Evolutionary conservation across 2,797 vertebrate genomes (phyloP), one percentile per base, ranked within the genome.

Genomic region (Anniella stebbinsi): DNA sequence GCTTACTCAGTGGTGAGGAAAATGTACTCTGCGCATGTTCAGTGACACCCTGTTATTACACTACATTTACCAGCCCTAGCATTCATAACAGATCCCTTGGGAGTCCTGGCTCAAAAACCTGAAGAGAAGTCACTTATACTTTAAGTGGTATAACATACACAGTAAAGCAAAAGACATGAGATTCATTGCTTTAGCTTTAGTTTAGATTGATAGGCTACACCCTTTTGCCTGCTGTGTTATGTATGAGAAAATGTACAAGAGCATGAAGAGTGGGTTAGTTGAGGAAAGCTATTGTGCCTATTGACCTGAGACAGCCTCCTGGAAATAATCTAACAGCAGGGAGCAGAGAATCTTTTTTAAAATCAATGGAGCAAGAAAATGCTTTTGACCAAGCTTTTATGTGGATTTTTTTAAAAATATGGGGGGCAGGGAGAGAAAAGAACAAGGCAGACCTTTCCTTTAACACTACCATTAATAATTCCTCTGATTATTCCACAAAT

Each of bases 291-390:
- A 86, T 95, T 90, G 88, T 80, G 83, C 94, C 75, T 89, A 96
- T 91, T 94, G 95, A 96, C 95, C 96, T 94, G 91, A 95, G 95
- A 95, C 88, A 88, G 92, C 92, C 94, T 96, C 85, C 94, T 95
- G 92, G 95, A 97, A 96, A 96, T 94, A 96, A 96, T 94, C 95
- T 94, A 95, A 95, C 96, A 95, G 94, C 92, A 92, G 95, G 95
- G 87, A 93, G 84, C 88, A 91, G 88, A 21, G 38, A 96, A 95
- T 93, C 92, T 94, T 92, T 97, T 96, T 96, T 89, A 95, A 95
- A 97, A 95, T 87, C 96, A 95, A 63, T 80, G 92, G 94, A 97
- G 95, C 96, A 96, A 92, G 88, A 96, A 97, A 97, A 92, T 70
- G 86, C 88, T 96, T 93, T 94, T 96, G 95, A 93, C 96, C 95